Evolutionary conservation across 2,113 vertebrate genomes (phyloP), one percentile per base, ranked within the genome.

Genomic region (Oreochromis aureus): DNA sequence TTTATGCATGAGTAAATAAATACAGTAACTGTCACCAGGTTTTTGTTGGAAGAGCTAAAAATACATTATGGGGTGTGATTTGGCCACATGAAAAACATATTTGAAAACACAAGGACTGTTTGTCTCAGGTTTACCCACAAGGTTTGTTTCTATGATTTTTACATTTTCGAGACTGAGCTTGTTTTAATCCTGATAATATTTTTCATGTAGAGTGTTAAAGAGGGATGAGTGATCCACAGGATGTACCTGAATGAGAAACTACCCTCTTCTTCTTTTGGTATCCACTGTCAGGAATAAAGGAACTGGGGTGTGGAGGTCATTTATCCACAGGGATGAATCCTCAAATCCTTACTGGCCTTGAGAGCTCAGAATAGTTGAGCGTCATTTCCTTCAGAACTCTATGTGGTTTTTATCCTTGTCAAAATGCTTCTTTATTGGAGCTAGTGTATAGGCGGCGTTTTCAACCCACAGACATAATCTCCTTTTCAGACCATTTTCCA

Each of bases 1-100:
- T 89, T 91, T 83, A 85, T 83, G 83, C 82, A 86, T 48, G 87
- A 86, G 84, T 48, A 82, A 87, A 87, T 59, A 81, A 89, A 88
- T 71, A 32, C 73, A 78, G 73, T 78, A 73, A 56, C 87, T 82
- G 84, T 85, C 83, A 36, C 44, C 46, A 8, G 73, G 32, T 53
- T 34, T 69, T 51, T 53, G 44, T 4, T 27, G 13, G 16, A 41
- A n/a, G 55, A 53, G 54, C 61, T 89, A 63, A 89, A 86, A 80
- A 80, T 87, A 89, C 41, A 79, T 78, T 11, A 13, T 10, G n/a
- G 46, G 22, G 6, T 39, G 1, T 18, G 79, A 51, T 48, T 32
- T 27, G 18, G 30, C 39, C 54, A 59, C 30, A 32, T 46, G 58
- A 10, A 34, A 84, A 79, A 48, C 15, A 61, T 51, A 24, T 80